phyloP scores from a whole-genome alignment of 1,140 invertebrate species.

The Patella vulgata region DNA sequence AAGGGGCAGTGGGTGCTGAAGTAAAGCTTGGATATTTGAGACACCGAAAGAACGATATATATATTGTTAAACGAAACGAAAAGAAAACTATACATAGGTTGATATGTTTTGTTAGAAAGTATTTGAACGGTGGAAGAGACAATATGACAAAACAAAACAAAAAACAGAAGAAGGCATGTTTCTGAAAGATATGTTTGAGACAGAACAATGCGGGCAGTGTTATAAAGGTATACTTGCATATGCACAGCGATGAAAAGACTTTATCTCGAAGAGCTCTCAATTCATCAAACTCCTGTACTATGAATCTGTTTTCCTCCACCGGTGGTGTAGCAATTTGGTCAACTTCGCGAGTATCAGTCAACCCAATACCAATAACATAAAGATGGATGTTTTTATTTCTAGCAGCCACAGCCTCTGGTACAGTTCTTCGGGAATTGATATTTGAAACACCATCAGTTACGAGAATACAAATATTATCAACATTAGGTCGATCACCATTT shows the following conservation, averaged over 20 bases:
- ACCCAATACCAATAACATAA: conserved; percentile 41
- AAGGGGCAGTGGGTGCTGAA: no score
- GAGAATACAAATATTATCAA: conserved; percentile 40
- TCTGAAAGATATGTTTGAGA: no score
- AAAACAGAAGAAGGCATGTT: no score
- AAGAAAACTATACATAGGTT: no score
- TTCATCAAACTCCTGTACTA: conserved; percentile 43
- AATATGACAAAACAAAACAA: no score
- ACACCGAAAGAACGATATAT: no score
- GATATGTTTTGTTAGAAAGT: no score
- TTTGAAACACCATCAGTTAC: conserved; percentile 48
- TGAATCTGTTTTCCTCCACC: conserved; percentile 33
- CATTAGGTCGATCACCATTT: conserved; percentile 42
- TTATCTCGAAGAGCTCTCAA: conserved; percentile 36
- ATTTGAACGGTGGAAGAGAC: no score
- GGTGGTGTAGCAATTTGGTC: conserved; percentile 43
- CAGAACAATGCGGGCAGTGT: no score
- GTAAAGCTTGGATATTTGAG: no score
- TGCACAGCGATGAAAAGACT: conserved; percentile 37
- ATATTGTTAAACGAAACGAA: no score
- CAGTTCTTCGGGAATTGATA: conserved; percentile 27
- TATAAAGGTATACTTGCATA: conserved; percentile 29
- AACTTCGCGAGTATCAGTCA: conserved; percentile 35
- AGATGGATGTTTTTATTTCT: conserved; percentile 28
- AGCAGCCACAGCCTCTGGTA: conserved; percentile 29